Conservation (phyloP, 2,797 vertebrate species). For the Halcyon leucocephala region DNA sequence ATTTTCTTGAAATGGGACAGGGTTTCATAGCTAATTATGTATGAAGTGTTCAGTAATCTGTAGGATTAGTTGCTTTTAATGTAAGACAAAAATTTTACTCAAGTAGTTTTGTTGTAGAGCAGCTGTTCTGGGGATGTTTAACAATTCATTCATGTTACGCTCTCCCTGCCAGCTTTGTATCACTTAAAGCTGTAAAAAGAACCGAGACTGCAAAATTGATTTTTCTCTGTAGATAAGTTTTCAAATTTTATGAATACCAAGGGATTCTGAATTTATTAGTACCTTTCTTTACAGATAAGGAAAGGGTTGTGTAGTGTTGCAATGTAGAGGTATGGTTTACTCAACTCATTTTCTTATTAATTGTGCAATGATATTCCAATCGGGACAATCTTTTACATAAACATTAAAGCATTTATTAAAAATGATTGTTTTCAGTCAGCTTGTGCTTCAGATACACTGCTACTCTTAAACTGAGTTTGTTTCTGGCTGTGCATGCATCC, state of each 20-base stretch:
- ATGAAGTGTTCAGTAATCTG: not conserved
- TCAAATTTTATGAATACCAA: not conserved
- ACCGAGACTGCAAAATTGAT: not conserved
- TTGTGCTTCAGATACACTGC: accelerated
- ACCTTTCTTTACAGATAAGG: not conserved
- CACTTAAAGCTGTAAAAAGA: not conserved
- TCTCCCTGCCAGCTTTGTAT: not conserved
- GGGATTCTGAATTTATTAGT: not conserved
- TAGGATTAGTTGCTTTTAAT: not conserved
- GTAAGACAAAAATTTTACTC: not conserved
- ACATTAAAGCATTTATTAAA: too few relatives aligned
- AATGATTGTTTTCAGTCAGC: not conserved
- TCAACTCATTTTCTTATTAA: not conserved
- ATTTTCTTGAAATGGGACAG: not conserved
- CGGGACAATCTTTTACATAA: not conserved
- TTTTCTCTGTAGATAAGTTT: not conserved
- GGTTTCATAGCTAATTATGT: not conserved
- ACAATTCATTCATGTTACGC: not conserved
- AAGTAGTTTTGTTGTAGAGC: not conserved
- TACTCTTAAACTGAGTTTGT: not conserved
- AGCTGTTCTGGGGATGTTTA: not conserved
- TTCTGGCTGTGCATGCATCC: not conserved
- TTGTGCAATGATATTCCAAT: not conserved
- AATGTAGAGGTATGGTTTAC: not conserved
- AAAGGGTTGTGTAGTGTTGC: not conserved